These are phyloP conservation scores for Falcunculus frontatus DNA, from an alignment of 2,113 vertebrate species.

Conservation along the genomic window DNA sequence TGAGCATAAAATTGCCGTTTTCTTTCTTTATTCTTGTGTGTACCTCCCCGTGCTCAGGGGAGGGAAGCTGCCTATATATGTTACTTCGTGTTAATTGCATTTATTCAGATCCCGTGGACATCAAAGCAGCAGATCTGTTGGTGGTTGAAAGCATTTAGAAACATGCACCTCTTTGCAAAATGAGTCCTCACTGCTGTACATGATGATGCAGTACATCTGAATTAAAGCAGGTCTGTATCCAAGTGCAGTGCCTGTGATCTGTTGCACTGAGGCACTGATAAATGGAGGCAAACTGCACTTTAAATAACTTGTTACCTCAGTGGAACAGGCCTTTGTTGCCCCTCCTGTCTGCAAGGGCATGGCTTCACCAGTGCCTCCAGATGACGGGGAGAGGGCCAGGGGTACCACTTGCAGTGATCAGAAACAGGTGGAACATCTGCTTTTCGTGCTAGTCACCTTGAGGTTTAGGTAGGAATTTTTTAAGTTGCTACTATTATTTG, in stretches of 20 bases:
- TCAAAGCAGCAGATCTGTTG: neutral
- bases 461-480: neutral
- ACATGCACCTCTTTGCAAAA: neutral
- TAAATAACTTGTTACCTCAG: neutral
- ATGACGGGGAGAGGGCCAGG: neutral
- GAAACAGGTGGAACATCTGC: neutral
- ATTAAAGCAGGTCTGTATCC: neutral
- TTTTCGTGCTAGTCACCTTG: neutral
- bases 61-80: neutral
- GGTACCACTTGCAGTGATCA: neutral
- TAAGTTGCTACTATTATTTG: neutral
- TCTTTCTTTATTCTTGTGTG: neutral
- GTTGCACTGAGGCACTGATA: neutral
- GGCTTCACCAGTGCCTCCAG: neutral
- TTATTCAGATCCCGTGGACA: neutral
- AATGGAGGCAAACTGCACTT: neutral
- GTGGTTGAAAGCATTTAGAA: neutral
- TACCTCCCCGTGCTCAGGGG: neutral
- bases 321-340: neutral
- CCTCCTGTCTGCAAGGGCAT: neutral
- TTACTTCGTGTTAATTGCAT: neutral
- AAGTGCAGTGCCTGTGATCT: rapidly evolving
- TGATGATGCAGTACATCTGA: rapidly evolving
- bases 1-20: neutral
- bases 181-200: neutral